Evolutionary conservation across 2,113 vertebrate genomes (phyloP).

Genomic region (Prunella fulvescens): DNA sequence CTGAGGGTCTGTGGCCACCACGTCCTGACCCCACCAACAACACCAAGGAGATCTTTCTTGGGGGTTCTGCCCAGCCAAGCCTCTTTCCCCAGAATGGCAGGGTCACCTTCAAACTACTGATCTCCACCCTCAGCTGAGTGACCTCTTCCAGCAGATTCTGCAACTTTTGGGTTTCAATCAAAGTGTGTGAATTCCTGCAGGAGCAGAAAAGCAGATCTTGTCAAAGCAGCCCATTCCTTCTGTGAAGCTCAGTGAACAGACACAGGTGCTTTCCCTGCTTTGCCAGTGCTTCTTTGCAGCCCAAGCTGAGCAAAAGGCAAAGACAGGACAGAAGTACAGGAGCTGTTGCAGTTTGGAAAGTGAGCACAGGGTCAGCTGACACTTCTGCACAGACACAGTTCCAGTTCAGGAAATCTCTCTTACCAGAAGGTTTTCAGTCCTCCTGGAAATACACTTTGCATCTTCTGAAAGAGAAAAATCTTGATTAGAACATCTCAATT

Average conservation of each 20-base stretch:
- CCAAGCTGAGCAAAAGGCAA: background rate
- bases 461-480: background rate
- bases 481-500: fast-evolving
- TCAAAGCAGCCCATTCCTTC: background rate
- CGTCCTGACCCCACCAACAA: background rate
- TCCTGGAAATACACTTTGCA: background rate
- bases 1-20: background rate
- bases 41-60: background rate
- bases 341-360: background rate
- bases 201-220: background rate
- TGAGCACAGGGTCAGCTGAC: background rate
- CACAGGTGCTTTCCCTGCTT: background rate
- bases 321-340: background rate
- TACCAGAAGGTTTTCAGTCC: background rate
- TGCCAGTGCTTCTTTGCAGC: background rate
- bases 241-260: background rate
- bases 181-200: background rate
- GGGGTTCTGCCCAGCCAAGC: background rate
- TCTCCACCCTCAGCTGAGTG: fast-evolving
- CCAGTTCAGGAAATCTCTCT: background rate
- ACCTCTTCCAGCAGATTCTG: background rate
- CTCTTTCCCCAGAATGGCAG: background rate
- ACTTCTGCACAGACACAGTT: background rate
- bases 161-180: background rate
- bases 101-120: background rate